A percentile compares a stretch with the other conserved stretches of the same genome.
Evolutionary conservation across 2,113 vertebrate genomes (phyloP).

Genomic region (Triplophysa dalaica): DNA sequence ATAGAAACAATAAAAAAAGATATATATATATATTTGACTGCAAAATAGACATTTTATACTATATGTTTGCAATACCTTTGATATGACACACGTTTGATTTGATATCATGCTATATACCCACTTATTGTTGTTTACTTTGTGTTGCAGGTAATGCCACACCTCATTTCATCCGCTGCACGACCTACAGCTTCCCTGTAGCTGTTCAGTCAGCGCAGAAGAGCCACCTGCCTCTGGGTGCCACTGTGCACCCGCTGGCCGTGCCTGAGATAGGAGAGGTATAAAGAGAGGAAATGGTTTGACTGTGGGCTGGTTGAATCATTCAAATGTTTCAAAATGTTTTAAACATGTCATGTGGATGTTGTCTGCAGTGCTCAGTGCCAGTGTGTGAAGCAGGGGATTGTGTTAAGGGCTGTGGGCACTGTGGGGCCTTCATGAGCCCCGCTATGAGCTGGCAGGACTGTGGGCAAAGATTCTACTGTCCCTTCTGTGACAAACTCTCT

Average conservation of each 20-base stretch:
- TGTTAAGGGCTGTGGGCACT: constrained; percentile 65
- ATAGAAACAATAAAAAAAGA: too few relatives aligned
- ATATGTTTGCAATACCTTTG: too few relatives aligned
- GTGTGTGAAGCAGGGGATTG: constrained; percentile 61
- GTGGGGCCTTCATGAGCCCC: constrained; percentile 75
- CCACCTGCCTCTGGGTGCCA: constrained; percentile 72
- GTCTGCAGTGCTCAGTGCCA: constrained; percentile 54
- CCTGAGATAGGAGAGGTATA: constrained; percentile 62
- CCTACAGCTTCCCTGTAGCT: constrained; percentile 73
- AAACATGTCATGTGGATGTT: constrained; percentile 2
- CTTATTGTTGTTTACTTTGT: neutral
- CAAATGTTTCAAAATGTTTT: neutral
- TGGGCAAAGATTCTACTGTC: constrained; percentile 77
- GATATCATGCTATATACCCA: neutral
- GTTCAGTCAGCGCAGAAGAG: constrained; percentile 66
- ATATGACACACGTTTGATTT: too few relatives aligned
- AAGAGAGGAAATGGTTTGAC: neutral
- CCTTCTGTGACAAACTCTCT: constrained; percentile 74
- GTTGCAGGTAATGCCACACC: constrained; percentile 70
- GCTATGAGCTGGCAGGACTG: constrained; percentile 79
- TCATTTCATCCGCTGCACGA: constrained; percentile 66
- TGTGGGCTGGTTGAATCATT: neutral
- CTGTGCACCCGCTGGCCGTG: constrained; percentile 69
- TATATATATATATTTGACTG: too few relatives aligned
- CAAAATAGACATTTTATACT: too few relatives aligned